Percentiles rank a stretch among this genome's conserved stretches.
phyloP scores from a whole-genome alignment of 2,797 vertebrate species.

The Mionectes olivaceus region DNA sequence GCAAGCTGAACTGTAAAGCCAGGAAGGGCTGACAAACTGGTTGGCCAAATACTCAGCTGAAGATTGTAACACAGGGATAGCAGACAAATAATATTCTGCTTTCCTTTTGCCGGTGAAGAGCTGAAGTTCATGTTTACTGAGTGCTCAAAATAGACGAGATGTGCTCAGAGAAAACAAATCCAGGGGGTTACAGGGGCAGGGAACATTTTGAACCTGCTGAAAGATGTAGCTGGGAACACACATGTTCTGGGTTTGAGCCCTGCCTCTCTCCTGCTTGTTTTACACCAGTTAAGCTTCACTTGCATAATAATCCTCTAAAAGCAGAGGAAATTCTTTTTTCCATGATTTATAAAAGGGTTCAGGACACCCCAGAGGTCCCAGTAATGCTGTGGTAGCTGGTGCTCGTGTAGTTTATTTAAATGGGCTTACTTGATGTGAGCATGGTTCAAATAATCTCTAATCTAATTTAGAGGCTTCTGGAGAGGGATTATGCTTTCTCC shows the following conservation, averaged over 20 bases:
- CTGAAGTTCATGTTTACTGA: not conserved
- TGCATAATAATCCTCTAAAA: not conserved
- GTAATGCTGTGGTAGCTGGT: not conserved
- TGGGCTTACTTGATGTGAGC: accelerated
- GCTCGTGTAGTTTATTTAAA: not conserved
- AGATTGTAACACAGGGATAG: not conserved
- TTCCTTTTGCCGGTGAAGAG: not conserved
- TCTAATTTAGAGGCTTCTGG: not conserved
- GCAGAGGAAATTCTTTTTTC: not conserved
- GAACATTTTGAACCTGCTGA: constrained; percentile 32
- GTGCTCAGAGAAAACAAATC: constrained; percentile 7
- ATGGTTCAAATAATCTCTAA: not conserved
- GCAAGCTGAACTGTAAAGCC: not conserved
- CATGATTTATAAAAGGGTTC: not conserved
- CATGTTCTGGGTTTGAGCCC: not conserved
- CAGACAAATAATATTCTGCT: not conserved
- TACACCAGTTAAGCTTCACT: not conserved
- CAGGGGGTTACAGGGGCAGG: not conserved
- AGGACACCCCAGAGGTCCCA: not conserved
- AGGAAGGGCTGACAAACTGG: not conserved
- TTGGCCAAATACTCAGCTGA: not conserved
- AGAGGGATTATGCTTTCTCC: not conserved
- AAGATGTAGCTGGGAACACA: not conserved
- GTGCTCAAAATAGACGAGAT: not conserved
- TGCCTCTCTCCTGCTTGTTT: not conserved